Percentiles rank a stretch among this genome's conserved stretches.
Conservation (phyloP, 1,140 invertebrate species). For the Steinernema feltiae region DNA sequence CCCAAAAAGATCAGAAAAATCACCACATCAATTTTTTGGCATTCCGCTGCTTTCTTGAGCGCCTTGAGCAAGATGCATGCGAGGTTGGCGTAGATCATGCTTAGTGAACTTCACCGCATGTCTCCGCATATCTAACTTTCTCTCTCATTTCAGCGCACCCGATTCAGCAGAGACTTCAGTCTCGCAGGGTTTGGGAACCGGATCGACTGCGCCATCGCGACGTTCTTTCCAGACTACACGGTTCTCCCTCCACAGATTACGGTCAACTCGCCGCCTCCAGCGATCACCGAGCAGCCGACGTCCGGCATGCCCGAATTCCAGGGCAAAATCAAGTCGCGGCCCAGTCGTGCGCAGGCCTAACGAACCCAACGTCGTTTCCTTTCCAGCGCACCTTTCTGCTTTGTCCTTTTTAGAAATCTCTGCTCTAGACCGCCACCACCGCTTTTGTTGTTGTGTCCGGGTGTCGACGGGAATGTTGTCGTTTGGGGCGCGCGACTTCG, state of each 20-base stretch:
- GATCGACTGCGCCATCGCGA: slow-evolving; percentile 41
- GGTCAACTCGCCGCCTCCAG: background rate
- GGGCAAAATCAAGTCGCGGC: background rate
- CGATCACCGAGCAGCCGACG: background rate
- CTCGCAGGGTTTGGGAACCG: slow-evolving; percentile 42
- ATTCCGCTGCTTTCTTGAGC: no score
- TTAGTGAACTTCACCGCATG: no score
- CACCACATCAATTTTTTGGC: no score
- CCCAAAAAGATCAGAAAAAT: no score
- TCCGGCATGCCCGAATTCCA: background rate
- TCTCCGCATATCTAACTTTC: background rate
- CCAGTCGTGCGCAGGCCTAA: slow-evolving; percentile 7
- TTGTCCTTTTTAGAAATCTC: background rate
- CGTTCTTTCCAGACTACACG: slow-evolving; percentile 31
- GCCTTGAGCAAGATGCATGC: no score
- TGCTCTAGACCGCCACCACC: background rate
- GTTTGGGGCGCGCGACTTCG: background rate
- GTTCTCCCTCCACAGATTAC: background rate
- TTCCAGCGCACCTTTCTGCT: background rate
- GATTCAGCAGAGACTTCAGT: slow-evolving; percentile 46
- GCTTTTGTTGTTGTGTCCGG: background rate
- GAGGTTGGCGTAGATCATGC: no score
- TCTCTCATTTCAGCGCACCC: slow-evolving; percentile 33
- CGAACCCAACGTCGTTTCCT: background rate
- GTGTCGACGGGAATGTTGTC: slow-evolving; percentile 10